Evolutionary conservation across 1,140 invertebrate genomes (phyloP).

Genomic region (Oreohelix idahoensis): DNA sequence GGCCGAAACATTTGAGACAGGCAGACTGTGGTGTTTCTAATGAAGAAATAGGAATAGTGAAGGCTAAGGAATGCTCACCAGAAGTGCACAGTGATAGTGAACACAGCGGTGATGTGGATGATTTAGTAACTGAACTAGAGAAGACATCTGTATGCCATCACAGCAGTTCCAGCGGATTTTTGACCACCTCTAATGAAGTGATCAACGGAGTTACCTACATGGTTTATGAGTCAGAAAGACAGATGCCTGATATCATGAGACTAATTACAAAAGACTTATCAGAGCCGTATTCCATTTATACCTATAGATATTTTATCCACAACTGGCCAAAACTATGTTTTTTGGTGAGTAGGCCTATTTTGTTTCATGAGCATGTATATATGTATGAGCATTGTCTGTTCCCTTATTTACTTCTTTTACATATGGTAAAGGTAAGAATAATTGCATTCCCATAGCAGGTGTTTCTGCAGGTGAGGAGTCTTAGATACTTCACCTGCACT

Average conservation of each 20-base stretch:
- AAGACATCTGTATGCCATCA: not conserved
- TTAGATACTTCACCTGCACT: too few relatives aligned
- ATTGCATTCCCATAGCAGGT: too few relatives aligned
- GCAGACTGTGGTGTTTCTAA: not conserved
- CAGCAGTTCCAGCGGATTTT: not conserved
- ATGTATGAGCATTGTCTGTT: too few relatives aligned
- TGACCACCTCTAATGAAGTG: not conserved
- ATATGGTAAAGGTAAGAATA: too few relatives aligned
- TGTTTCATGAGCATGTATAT: too few relatives aligned
- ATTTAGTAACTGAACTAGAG: not conserved
- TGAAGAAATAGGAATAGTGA: not conserved
- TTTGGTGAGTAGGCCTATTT: constrained; percentile 86
- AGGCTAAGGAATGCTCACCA: not conserved
- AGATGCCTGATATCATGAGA: constrained; percentile 97
- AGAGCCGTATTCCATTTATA: constrained; percentile 99
- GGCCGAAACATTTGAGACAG: not conserved
- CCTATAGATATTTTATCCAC: constrained; percentile 99
- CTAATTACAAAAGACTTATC: constrained; percentile 98
- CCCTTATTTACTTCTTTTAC: too few relatives aligned
- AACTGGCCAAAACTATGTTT: constrained; percentile 99
- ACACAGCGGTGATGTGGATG: not conserved
- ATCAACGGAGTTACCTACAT: constrained; percentile 70
- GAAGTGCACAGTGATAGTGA: not conserved
- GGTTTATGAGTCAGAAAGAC: constrained; percentile 88
- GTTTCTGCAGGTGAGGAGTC: too few relatives aligned